phyloP scores from a whole-genome alignment of 1,140 invertebrate species.

The Dolichoris vasculosae region DNA sequence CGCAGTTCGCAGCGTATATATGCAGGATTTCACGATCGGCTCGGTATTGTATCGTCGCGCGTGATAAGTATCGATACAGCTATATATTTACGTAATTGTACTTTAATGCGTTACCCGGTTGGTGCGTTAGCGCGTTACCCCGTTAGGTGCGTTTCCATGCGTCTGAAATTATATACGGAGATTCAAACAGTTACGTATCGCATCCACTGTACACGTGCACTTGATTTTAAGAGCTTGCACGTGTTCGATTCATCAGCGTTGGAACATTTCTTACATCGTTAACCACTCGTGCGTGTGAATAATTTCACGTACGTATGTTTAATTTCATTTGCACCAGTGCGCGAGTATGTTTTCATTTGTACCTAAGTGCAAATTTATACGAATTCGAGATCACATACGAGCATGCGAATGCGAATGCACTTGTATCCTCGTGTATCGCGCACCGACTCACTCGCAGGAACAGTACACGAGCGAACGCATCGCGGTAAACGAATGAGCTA shows the following conservation, averaged over 20 bases:
- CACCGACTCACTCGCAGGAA: neutral
- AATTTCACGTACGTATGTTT: too few relatives aligned
- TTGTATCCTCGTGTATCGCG: neutral
- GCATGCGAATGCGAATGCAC: neutral
- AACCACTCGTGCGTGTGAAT: too few relatives aligned
- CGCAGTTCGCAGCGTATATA: too few relatives aligned
- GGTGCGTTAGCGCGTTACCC: neutral
- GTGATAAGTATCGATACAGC: conserved; percentile 15
- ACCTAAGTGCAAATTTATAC: neutral
- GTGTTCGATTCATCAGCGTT: neutral
- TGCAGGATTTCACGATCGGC: conserved; percentile 18
- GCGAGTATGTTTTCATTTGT: neutral
- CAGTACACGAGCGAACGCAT: neutral
- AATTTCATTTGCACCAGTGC: neutral
- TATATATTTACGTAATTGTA: conserved; percentile 12
- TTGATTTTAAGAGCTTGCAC: neutral
- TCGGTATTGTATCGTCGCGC: conserved; percentile 2
- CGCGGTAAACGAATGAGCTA: conserved; percentile 31
- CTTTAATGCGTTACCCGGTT: neutral
- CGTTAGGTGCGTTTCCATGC: neutral
- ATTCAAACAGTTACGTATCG: neutral
- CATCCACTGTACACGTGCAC: neutral
- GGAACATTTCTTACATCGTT: neutral
- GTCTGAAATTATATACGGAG: neutral
- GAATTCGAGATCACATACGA: neutral